Percentiles rank a stretch among this genome's conserved stretches.
Evolutionary conservation across 2,888 invertebrate genomes (phyloP).

Genomic region (Julus scanicus): DNA sequence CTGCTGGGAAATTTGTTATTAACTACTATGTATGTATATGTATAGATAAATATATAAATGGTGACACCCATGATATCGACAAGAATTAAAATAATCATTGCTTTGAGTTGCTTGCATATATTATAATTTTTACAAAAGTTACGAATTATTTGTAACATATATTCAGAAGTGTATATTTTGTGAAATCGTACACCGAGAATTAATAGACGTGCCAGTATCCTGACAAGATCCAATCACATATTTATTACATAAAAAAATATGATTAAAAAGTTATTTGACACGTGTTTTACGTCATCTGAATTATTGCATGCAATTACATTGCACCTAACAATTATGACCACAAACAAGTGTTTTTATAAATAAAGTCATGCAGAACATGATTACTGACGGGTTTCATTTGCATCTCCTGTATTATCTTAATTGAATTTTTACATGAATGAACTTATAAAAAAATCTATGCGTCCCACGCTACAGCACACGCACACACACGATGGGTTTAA

Average conservation of each 20-base stretch:
- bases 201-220: neutral
- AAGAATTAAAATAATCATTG: too few relatives aligned
- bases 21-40: too few relatives aligned
- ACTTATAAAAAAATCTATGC: conserved; percentile 14
- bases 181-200: too few relatives aligned
- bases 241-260: neutral
- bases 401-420: neutral
- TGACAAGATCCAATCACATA: neutral
- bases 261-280: neutral
- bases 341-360: neutral
- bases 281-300: neutral
- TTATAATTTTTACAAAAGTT: too few relatives aligned
- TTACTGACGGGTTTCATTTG: neutral
- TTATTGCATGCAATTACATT: neutral
- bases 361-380: neutral
- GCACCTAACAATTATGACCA: neutral
- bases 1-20: too few relatives aligned
- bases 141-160: too few relatives aligned
- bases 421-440: conserved; percentile 41
- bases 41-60: too few relatives aligned
- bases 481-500: conserved; percentile 27
- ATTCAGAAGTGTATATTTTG: too few relatives aligned
- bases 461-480: conserved; percentile 5
- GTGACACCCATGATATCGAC: too few relatives aligned
- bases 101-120: too few relatives aligned